A percentile compares a stretch with the other conserved stretches of the same genome.
phyloP scores from a whole-genome alignment of 2,888 invertebrate genomes.

The Athetis lepigone region DNA sequence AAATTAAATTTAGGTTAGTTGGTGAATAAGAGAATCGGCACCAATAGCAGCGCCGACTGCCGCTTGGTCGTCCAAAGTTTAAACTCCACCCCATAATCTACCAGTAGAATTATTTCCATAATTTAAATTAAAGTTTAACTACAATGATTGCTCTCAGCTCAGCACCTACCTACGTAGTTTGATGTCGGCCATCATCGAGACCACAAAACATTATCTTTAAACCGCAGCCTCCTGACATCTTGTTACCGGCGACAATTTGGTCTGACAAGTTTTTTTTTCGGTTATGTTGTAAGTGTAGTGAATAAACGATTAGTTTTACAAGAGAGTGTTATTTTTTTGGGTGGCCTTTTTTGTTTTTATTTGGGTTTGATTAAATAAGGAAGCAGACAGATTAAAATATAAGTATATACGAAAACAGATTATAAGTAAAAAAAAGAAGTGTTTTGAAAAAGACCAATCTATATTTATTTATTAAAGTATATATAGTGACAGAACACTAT shows the following conservation, averaged over 20 bases:
- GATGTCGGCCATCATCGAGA: slow-evolving; percentile 68
- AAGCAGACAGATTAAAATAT: too few species aligned
- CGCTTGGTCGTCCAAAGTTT: too few species aligned
- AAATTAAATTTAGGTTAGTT: too few species aligned
- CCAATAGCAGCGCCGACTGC: too few species aligned
- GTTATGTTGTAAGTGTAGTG: slow-evolving; percentile 56
- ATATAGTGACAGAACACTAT: too few species aligned
- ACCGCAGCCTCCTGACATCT: slow-evolving; percentile 74
- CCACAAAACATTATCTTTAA: slow-evolving; percentile 74
- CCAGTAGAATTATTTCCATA: slow-evolving; percentile 47
- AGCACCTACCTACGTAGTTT: slow-evolving; percentile 70
- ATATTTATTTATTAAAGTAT: too few species aligned
- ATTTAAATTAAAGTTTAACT: slow-evolving; percentile 58
- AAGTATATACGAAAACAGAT: too few species aligned
- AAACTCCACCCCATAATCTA: slow-evolving; percentile 12
- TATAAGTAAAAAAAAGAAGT: too few species aligned
- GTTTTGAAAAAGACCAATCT: too few species aligned
- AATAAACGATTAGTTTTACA: slow-evolving; percentile 11
- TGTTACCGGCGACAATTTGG: slow-evolving; percentile 83
- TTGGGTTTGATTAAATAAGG: too few species aligned
- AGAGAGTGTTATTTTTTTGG: background rate
- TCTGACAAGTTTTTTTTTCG: slow-evolving; percentile 66
- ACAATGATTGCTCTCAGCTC: slow-evolving; percentile 58
- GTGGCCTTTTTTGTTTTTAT: background rate
- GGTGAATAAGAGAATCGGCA: too few species aligned